These are phyloP conservation scores for Neosalanx taihuensis DNA, from an alignment of 2,797 vertebrate genomes.

Conservation along the genomic window DNA sequence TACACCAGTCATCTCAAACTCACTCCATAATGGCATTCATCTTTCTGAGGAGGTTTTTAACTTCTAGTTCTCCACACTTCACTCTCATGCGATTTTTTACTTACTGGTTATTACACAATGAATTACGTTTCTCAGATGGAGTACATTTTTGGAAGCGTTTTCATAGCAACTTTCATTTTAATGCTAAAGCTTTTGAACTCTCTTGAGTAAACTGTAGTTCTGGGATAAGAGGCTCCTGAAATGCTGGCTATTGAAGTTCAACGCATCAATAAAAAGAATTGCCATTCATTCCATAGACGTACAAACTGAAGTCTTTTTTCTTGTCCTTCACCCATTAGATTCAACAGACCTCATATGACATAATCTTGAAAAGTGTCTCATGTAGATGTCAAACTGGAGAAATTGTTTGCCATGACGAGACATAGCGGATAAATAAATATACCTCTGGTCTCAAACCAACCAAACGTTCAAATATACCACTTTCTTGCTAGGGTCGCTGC, in stretches of 20 bases:
- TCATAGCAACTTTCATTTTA: conserved; percentile 61
- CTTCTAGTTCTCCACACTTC: conserved; percentile 47
- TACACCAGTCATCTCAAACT: conserved; percentile 69
- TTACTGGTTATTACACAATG: conserved; percentile 63
- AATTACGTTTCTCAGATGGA: conserved; percentile 43
- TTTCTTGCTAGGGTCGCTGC: too few species aligned
- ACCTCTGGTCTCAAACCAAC: too few species aligned
- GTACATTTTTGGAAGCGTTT: conserved; percentile 50
- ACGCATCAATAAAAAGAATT: conserved; percentile 40
- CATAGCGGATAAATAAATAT: too few species aligned
- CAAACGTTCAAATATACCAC: too few species aligned
- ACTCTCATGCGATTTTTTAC: conserved; percentile 43
- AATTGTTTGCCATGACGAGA: too few species aligned
- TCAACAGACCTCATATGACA: background rate
- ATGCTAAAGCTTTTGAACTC: conserved; percentile 58
- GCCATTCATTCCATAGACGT: conserved; percentile 37
- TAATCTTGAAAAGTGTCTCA: background rate
- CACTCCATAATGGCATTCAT: conserved; percentile 67
- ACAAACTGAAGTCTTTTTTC: conserved; percentile 30
- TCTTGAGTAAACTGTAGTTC: conserved; percentile 45
- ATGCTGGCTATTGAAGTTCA: conserved; percentile 60
- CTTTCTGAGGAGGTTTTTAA: conserved; percentile 60
- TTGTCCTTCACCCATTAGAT: conserved; percentile 24
- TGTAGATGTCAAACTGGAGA: background rate
- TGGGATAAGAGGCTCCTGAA: conserved; percentile 35